Evolutionary conservation across 2,797 vertebrate species (phyloP).

Genomic region (Austrolebias charrua): DNA sequence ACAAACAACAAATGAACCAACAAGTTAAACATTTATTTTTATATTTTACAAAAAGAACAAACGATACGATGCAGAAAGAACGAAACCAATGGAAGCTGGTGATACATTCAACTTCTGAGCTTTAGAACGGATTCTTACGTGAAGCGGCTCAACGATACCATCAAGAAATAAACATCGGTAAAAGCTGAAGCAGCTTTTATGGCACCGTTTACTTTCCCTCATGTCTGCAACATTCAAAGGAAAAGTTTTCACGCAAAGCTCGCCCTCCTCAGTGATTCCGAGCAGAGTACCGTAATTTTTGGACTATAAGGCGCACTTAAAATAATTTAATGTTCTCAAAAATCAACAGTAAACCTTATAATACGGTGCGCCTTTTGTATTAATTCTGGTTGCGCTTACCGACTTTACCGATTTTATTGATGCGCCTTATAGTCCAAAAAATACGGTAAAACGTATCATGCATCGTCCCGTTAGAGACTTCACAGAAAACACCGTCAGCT

Average conservation of each 20-base stretch:
- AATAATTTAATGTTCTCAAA: too few relatives aligned
- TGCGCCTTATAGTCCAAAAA: too few relatives aligned
- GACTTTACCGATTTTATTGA: too few relatives aligned
- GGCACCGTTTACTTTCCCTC: slow-evolving; percentile 60
- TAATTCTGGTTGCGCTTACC: too few relatives aligned
- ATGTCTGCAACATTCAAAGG: slow-evolving; percentile 62
- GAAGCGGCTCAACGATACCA: slow-evolving; percentile 29
- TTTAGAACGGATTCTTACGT: slow-evolving; percentile 5
- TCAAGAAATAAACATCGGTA: slow-evolving; percentile 2
- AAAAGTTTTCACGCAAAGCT: slow-evolving; percentile 43
- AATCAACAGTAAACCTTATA: too few relatives aligned
- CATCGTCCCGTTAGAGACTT: slow-evolving; percentile 45
- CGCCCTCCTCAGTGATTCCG: slow-evolving; percentile 27
- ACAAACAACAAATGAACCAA: slow-evolving; percentile 35
- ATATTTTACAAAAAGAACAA: slow-evolving; percentile 64
- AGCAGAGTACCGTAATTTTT: slow-evolving; percentile 7
- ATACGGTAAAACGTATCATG: slow-evolving; percentile 38
- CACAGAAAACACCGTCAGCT: slow-evolving; percentile 3
- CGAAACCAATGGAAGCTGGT: slow-evolving; percentile 31
- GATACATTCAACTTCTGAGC: slow-evolving; percentile 48
- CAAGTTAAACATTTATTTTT: slow-evolving; percentile 74
- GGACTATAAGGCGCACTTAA: too few relatives aligned
- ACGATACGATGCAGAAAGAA: slow-evolving; percentile 20
- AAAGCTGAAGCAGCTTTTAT: slow-evolving; percentile 34
- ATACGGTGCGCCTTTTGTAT: too few relatives aligned